These are phyloP conservation scores for Zaprionus lachaisei DNA, from an alignment of 1,140 invertebrate genomes.

Conservation along the genomic window DNA sequence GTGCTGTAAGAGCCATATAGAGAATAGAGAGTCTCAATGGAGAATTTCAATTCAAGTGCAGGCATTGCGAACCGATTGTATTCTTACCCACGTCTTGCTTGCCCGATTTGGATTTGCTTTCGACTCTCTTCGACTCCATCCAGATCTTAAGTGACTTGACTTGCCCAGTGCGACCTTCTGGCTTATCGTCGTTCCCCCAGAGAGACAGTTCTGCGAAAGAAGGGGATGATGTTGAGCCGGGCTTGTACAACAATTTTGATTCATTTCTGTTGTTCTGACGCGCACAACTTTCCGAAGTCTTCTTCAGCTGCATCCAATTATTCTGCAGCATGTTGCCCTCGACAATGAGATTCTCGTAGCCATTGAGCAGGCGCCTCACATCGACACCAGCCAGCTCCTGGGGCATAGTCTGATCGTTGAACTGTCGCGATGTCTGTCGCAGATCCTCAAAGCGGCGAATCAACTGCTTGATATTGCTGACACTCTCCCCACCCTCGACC, in stretches of 20 bases:
- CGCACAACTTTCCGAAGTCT: slow-evolving; percentile 56
- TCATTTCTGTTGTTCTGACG: slow-evolving; percentile 31
- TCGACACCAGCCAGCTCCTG: slow-evolving; percentile 62
- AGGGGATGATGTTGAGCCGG: slow-evolving; percentile 26
- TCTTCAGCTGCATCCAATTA: slow-evolving; percentile 59
- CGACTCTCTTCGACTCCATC: neutral
- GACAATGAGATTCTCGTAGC: slow-evolving; percentile 60
- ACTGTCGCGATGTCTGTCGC: slow-evolving; percentile 52
- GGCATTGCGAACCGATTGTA: neutral
- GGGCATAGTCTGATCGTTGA: slow-evolving; percentile 54
- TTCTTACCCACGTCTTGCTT: slow-evolving; percentile 11
- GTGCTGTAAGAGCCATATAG: neutral
- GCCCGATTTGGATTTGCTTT: neutral
- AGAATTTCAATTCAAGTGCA: too few relatives aligned
- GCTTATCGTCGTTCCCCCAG: neutral
- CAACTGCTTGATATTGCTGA: slow-evolving; percentile 51
- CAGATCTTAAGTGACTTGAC: slow-evolving; percentile 3
- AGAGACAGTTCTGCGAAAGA: slow-evolving; percentile 35
- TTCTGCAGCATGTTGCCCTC: slow-evolving; percentile 57
- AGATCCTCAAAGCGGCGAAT: slow-evolving; percentile 67
- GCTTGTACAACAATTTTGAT: slow-evolving; percentile 6
- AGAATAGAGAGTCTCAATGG: too few relatives aligned
- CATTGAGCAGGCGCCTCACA: slow-evolving; percentile 55
- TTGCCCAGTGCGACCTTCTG: neutral
- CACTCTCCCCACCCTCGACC: neutral